Percentiles rank a stretch among this genome's conserved stretches.
Conservation (phyloP, 2,113 vertebrate genomes). For the Romanogobio albipinnatus region DNA sequence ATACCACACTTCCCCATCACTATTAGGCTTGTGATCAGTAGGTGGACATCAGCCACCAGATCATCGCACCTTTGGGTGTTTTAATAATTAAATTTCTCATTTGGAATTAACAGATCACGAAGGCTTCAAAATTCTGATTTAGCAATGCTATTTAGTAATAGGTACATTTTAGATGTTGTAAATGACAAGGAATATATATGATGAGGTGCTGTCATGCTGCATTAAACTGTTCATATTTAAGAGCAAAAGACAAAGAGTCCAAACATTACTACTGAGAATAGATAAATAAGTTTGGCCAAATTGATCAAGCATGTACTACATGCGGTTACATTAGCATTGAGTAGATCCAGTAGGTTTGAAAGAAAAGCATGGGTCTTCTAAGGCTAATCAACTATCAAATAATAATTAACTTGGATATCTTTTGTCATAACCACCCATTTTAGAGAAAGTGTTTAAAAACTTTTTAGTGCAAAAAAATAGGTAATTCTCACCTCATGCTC, state of each 20-base stretch:
- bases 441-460: too few species aligned
- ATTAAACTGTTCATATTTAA: background rate
- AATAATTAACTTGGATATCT: too few species aligned
- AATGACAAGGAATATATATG: background rate
- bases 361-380: too few species aligned
- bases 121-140: background rate
- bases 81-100: background rate
- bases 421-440: too few species aligned
- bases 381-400: too few species aligned
- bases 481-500: too few species aligned
- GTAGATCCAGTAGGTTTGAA: background rate
- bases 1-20: constrained; percentile 64
- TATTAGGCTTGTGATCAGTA: constrained; percentile 59
- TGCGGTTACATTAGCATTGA: background rate
- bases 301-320: background rate
- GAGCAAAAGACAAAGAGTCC: constrained; percentile 20
- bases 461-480: too few species aligned
- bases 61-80: constrained; percentile 63
- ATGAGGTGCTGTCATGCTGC: constrained; percentile 10
- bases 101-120: background rate
- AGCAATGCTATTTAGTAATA: background rate
- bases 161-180: background rate
- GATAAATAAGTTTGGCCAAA: background rate
- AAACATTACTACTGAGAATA: background rate
- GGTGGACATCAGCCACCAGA: constrained; percentile 74